Evolutionary conservation across 2,888 invertebrate genomes (phyloP).

Genomic region (Microctonus hyperodae): DNA sequence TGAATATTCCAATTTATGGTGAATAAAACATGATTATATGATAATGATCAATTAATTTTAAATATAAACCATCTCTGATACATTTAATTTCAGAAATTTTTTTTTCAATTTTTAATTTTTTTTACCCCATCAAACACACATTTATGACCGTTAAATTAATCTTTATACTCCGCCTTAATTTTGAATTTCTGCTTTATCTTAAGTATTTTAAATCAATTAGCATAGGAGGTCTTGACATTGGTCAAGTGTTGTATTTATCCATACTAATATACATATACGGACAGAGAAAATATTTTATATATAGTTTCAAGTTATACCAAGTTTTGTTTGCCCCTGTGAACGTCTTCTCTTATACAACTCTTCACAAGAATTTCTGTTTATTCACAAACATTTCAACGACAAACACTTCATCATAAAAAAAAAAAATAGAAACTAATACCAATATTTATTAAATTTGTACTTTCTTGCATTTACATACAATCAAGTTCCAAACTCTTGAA

Average conservation of each 20-base stretch:
- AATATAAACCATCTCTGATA: neutral
- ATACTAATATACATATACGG: neutral
- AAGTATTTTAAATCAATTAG: neutral
- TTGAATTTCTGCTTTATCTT: neutral
- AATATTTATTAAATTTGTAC: neutral
- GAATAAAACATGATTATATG: neutral
- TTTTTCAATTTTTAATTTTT: neutral
- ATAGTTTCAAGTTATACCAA: neutral
- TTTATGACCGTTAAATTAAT: too few species aligned
- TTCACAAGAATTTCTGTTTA: slow-evolving; percentile 2
- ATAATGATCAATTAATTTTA: neutral
- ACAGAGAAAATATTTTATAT: neutral
- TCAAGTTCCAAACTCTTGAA: neutral
- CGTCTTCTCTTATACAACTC: neutral
- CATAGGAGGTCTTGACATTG: neutral
- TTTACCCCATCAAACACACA: too few species aligned
- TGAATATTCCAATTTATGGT: slow-evolving; percentile 17
- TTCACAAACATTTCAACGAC: neutral
- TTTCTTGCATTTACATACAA: neutral
- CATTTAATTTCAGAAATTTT: neutral
- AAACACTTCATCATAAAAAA: neutral
- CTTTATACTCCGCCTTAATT: too few species aligned
- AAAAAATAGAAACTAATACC: neutral
- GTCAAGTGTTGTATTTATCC: neutral
- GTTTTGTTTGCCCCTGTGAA: neutral